Base-by-base conservation (phyloP, 2,797 vertebrate genomes). In the Syndactyla subalaris region DNA sequence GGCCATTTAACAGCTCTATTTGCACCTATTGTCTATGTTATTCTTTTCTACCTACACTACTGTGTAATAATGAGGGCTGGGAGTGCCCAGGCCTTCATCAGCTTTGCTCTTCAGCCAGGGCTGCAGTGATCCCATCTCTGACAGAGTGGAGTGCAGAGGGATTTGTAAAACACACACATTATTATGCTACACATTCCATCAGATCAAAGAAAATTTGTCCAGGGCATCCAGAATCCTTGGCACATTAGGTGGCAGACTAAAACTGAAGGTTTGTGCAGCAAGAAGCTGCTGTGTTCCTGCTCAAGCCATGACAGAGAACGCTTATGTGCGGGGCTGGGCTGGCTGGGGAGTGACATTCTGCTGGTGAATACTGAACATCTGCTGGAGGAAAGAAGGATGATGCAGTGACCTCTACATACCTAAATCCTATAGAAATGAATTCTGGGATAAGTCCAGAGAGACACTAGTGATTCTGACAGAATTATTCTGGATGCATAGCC, bases 301-400 rank as follows among this genome's bases (percentile, higher is more conserved):
- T 51, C 20, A 43, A 81, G 21, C 5, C 29, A 6, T 30, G n/a
- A 21, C 4, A 2, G 36, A 58, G 12, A 58, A 20, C 8, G 4
- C 13, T 12, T 18, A 10, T 1, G 1, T 30, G 17, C 5, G 72
- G n/a, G 2, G 5, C 21, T 0, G 0, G 8, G 10, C 12, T 81
- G 39, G 1, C 18, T 78, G 19, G 26, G 20, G 10, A n/a, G 26
- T 63, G 27, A 45, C 45, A 24, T 7, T 4, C 36, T 81, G 5
- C 51, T 78, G 13, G 10, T 54, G 63, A 88, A 58, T 30, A 9
- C 18, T 67, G 48, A 89, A 76, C 27, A 48, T 36, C 41, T 91
- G 29, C 38, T 91, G 45, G 38, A 85, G 19, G 12, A 85, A 30
- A 29, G 24, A 48, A 85, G 12, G 8, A 34, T 92, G 29, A 49